phyloP scores from a whole-genome alignment of 2,888 invertebrate genomes.

The Masnerella sp. region DNA sequence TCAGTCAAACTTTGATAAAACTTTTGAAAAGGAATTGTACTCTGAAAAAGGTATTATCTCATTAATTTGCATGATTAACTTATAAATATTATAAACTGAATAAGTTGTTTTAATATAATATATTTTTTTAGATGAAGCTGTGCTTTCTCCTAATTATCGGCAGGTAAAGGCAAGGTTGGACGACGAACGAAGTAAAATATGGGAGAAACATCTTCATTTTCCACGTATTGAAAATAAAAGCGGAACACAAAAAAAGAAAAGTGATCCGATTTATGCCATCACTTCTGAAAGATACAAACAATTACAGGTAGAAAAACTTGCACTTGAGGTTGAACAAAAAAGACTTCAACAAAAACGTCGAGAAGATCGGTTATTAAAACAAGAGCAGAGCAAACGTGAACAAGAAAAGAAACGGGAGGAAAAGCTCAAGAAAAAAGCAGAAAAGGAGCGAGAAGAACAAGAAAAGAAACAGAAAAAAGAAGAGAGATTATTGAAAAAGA shows the following conservation, averaged over 20 bases:
- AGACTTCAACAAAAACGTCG: slow-evolving; percentile 5
- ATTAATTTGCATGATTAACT: too few relatives aligned
- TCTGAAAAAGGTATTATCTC: too few relatives aligned
- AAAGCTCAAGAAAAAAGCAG: background rate
- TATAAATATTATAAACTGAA: too few relatives aligned
- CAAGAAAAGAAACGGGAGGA: slow-evolving; percentile 1
- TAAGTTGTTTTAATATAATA: too few relatives aligned
- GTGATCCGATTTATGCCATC: slow-evolving; percentile 1
- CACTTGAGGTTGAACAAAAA: slow-evolving; percentile 20
- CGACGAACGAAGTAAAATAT: background rate
- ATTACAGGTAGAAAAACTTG: slow-evolving; percentile 15
- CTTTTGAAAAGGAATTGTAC: too few relatives aligned
- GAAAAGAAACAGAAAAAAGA: background rate
- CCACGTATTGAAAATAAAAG: background rate
- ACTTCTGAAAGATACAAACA: slow-evolving; percentile 23
- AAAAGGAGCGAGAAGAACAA: background rate
- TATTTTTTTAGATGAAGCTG: background rate
- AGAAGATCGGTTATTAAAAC: background rate
- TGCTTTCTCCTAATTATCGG: background rate
- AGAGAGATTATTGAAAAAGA: background rate
- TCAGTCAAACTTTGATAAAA: too few relatives aligned
- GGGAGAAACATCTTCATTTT: slow-evolving; percentile 9
- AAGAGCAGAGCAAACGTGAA: background rate
- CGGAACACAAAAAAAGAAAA: background rate
- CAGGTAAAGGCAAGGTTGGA: too few relatives aligned